Percentiles rank a stretch among this genome's conserved stretches.
Evolutionary conservation across 92 coral and sea anemone species (phyloP).

Genomic region (Scolanthus callimorphus): DNA sequence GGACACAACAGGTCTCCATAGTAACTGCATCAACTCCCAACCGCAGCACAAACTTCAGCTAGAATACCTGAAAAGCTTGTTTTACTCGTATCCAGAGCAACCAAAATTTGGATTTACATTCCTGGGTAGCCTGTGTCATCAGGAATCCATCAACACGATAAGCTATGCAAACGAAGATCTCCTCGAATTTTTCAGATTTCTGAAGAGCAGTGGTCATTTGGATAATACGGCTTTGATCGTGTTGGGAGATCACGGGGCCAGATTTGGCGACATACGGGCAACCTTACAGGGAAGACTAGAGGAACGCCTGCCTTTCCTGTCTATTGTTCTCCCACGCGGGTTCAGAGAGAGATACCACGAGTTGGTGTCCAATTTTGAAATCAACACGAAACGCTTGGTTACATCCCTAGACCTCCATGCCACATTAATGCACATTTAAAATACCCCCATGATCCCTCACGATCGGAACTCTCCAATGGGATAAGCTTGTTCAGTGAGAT

Average conservation of each 20-base stretch:
- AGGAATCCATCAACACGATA: slow-evolving; percentile 33
- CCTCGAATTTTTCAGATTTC: slow-evolving; percentile 10
- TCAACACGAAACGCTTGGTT: slow-evolving; percentile 40
- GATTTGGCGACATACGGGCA: slow-evolving; percentile 37
- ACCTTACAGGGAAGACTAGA: slow-evolving; percentile 53
- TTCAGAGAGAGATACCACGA: slow-evolving; percentile 25
- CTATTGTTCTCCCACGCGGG: slow-evolving; percentile 54
- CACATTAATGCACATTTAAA: slow-evolving; percentile 51
- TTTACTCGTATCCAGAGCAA: slow-evolving; percentile 40
- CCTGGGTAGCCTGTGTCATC: slow-evolving; percentile 46
- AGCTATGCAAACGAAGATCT: slow-evolving; percentile 33
- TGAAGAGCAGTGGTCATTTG: slow-evolving; percentile 36
- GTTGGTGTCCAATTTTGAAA: slow-evolving; percentile 13
- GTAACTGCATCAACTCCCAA: slow-evolving; percentile 39
- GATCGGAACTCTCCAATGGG: slow-evolving; percentile 39
- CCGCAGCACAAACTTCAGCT: slow-evolving; percentile 52
- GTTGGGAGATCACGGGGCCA: slow-evolving; percentile 58
- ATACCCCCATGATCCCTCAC: slow-evolving; percentile 38
- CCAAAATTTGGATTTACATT: slow-evolving; percentile 56
- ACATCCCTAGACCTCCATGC: slow-evolving; percentile 60
- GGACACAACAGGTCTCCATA: slow-evolving; percentile 14
- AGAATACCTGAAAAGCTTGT: slow-evolving; percentile 54
- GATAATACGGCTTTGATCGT: slow-evolving; percentile 48
- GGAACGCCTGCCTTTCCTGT: slow-evolving; percentile 47
- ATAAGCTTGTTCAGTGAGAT: slow-evolving; percentile 31